Percentiles rank a stretch among this genome's conserved stretches.
phyloP scores from a whole-genome alignment of 1,140 invertebrate genomes.

The Halotydeus destructor region DNA sequence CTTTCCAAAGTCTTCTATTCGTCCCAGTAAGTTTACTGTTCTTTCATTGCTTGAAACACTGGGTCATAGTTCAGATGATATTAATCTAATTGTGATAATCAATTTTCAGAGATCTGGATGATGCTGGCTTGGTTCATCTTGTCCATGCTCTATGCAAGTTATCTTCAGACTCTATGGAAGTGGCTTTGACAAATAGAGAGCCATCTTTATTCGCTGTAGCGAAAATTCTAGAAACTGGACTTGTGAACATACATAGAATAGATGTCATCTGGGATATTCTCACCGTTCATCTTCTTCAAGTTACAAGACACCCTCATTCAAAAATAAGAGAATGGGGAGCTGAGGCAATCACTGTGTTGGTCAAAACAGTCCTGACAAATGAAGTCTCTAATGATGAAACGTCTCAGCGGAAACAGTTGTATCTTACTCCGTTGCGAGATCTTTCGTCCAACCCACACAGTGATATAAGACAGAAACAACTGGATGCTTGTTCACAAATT shows the following conservation, averaged over 20 bases:
- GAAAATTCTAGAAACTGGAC: constrained; percentile 82
- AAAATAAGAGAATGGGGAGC: constrained; percentile 93
- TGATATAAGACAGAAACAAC: constrained; percentile 79
- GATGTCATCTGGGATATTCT: constrained; percentile 87
- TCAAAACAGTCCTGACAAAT: constrained; percentile 70
- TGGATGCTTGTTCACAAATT: constrained; percentile 81
- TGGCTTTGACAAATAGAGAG: constrained; percentile 69
- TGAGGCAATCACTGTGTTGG: constrained; percentile 81
- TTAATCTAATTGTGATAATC: constrained; percentile 1
- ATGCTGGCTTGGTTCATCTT: constrained; percentile 81
- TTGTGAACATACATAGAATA: constrained; percentile 79
- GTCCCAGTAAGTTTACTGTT: constrained; percentile 12
- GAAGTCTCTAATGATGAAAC: constrained; percentile 26
- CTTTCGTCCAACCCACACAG: constrained; percentile 60
- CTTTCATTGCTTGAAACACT: constrained; percentile 11
- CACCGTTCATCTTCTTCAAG: constrained; percentile 82
- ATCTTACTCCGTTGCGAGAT: constrained; percentile 69
- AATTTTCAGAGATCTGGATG: constrained; percentile 45
- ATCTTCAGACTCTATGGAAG: constrained; percentile 88
- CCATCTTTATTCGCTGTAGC: constrained; percentile 60
- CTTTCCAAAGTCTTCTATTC: constrained; percentile 14
- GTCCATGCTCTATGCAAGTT: constrained; percentile 91
- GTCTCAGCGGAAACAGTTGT: constrained; percentile 22
- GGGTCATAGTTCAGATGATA: background rate
- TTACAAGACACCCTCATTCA: constrained; percentile 79